These are phyloP conservation scores for Aquatica leii DNA, from an alignment of 2,888 invertebrate species.

Conservation along the genomic window DNA sequence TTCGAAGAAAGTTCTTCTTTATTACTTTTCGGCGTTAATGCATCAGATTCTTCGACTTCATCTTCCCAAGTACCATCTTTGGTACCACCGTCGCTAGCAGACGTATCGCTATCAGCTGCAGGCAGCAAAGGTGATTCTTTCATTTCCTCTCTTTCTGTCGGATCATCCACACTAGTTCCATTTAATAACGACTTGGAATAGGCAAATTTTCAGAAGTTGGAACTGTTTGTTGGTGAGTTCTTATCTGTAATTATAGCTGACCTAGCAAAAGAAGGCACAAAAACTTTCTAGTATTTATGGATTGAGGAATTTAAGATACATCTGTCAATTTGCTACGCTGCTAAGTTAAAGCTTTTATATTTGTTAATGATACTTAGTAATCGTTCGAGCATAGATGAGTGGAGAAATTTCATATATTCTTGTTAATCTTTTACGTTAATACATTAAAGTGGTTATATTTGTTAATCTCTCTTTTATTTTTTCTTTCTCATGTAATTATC, in stretches of 20 bases:
- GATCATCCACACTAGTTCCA: constrained; percentile 57
- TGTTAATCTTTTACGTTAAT: too few species aligned
- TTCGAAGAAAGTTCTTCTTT: constrained; percentile 67
- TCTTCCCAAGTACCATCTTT: constrained; percentile 83
- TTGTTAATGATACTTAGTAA: too few species aligned
- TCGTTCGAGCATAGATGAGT: too few species aligned
- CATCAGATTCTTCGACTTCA: constrained; percentile 77
- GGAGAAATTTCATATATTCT: too few species aligned
- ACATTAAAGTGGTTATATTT: too few species aligned
- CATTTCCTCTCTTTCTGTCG: constrained; percentile 65
- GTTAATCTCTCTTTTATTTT: too few species aligned
- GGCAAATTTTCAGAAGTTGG: constrained; percentile 66
- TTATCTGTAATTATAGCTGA: constrained; percentile 65
- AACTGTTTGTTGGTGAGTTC: constrained; percentile 66
- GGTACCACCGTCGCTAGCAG: constrained; percentile 48
- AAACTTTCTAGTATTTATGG: too few species aligned
- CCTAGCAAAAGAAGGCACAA: constrained; percentile 83
- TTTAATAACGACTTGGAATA: constrained; percentile 69
- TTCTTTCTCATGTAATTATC: too few species aligned
- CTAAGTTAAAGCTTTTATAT: too few species aligned
- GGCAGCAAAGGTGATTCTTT: constrained; percentile 76
- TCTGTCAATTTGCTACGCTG: too few species aligned
- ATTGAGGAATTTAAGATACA: too few species aligned
- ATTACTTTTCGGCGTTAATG: constrained; percentile 79
- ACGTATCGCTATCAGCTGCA: constrained; percentile 65